Conservation (phyloP, 2,888 invertebrate species). For the Sphaeridia pumilis region DNA sequence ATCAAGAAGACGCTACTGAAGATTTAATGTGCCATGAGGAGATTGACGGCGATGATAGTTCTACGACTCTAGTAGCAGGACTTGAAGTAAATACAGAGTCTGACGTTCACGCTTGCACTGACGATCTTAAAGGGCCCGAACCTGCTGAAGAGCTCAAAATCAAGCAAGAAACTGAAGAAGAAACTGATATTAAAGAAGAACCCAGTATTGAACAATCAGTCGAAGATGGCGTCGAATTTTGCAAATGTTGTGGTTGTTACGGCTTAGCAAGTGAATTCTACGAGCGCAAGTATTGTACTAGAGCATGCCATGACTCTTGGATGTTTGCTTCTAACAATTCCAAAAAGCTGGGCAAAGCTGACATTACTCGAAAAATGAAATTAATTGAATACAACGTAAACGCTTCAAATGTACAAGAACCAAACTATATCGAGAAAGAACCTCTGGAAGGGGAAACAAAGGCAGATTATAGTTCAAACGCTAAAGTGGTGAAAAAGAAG, state of each 20-base stretch:
- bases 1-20: too few species aligned
- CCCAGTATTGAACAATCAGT: too few species aligned
- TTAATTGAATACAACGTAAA: slow-evolving; percentile 7
- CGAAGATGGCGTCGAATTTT: slow-evolving; percentile 65
- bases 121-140: too few species aligned
- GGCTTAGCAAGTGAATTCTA: slow-evolving; percentile 73
- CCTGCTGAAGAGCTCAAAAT: too few species aligned
- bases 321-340: slow-evolving; percentile 44
- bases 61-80: not conserved
- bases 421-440: too few species aligned
- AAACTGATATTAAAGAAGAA: too few species aligned
- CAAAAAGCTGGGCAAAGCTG: slow-evolving; percentile 40
- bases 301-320: slow-evolving; percentile 50
- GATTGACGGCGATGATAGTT: slow-evolving; percentile 1
- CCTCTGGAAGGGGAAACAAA: too few species aligned
- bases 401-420: too few species aligned
- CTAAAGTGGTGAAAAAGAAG: too few species aligned
- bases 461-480: too few species aligned
- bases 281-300: slow-evolving; percentile 50
- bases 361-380: slow-evolving; percentile 23
- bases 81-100: too few species aligned
- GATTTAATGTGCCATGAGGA: slow-evolving; percentile 1
- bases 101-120: too few species aligned
- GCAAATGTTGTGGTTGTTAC: slow-evolving; percentile 72
- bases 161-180: slow-evolving; percentile 43